These are phyloP conservation scores for Hemithea aestivaria DNA, from an alignment of 2,888 invertebrate genomes.

Conservation along the genomic window DNA sequence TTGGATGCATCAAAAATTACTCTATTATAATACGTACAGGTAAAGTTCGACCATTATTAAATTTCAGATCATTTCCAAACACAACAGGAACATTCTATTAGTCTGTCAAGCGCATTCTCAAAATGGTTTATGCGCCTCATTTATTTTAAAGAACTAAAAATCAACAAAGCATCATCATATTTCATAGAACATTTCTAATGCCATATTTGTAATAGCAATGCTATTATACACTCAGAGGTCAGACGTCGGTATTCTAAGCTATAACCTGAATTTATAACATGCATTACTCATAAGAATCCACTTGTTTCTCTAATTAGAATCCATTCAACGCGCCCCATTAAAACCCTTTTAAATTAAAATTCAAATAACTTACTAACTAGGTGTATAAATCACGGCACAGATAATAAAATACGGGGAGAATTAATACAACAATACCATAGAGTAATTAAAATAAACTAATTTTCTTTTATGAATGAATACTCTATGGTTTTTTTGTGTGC, in stretches of 20 bases:
- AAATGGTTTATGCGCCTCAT: too few relatives aligned
- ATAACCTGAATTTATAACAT: slow-evolving; percentile 71
- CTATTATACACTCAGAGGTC: slow-evolving; percentile 59
- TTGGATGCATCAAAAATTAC: too few relatives aligned
- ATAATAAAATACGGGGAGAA: slow-evolving; percentile 79
- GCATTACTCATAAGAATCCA: slow-evolving; percentile 69
- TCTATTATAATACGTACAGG: too few relatives aligned
- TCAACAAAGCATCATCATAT: slow-evolving; percentile 47
- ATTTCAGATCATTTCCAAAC: too few relatives aligned
- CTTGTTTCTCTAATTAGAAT: slow-evolving; percentile 77
- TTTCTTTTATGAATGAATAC: slow-evolving; percentile 73
- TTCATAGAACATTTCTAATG: slow-evolving; percentile 58
- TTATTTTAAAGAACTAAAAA: too few relatives aligned
- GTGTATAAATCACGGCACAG: slow-evolving; percentile 72
- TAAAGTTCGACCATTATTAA: too few relatives aligned
- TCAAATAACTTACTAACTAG: slow-evolving; percentile 79
- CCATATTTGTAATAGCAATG: slow-evolving; percentile 64
- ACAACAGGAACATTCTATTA: too few relatives aligned
- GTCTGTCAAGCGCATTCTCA: too few relatives aligned
- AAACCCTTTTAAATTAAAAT: slow-evolving; percentile 77
- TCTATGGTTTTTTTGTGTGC: slow-evolving; percentile 50
- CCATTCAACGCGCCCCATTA: slow-evolving; percentile 77
- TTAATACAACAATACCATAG: slow-evolving; percentile 74
- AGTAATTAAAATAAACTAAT: slow-evolving; percentile 79
- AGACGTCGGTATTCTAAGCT: slow-evolving; percentile 54